phyloP scores from a whole-genome alignment of 2,113 vertebrate species.

The Pseudopodoces humilis region DNA sequence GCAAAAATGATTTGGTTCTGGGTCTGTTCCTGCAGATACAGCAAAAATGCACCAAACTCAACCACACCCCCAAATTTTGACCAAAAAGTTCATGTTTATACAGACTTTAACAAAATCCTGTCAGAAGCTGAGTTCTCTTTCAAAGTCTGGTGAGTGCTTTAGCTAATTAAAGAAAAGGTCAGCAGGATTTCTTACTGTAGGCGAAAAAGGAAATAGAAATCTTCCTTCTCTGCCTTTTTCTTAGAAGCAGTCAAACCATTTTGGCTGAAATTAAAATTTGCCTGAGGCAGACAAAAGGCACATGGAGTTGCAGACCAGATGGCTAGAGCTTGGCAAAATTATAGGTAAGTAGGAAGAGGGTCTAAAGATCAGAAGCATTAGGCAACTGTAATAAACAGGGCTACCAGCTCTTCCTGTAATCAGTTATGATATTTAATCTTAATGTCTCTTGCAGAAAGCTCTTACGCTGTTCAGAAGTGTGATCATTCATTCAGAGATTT shows the following conservation, averaged over 20 bases:
- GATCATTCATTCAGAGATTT: background rate
- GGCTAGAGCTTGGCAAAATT: slow-evolving; percentile 7
- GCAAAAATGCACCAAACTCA: accelerated
- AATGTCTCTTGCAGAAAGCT: background rate
- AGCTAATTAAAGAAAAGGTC: slow-evolving; percentile 58
- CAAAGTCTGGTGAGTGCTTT: slow-evolving; percentile 2
- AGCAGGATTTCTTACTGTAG: slow-evolving; percentile 9
- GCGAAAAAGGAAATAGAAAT: background rate
- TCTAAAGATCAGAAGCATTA: slow-evolving; percentile 18
- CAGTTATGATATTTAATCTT: background rate
- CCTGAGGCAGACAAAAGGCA: slow-evolving; percentile 18
- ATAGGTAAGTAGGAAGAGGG: background rate
- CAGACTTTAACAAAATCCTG: background rate
- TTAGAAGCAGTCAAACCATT: background rate
- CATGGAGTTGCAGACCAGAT: background rate
- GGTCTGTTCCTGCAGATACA: background rate
- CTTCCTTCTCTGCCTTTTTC: background rate
- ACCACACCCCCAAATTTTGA: background rate
- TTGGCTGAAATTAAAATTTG: slow-evolving; percentile 18
- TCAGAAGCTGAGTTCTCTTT: background rate
- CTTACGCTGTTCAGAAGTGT: background rate
- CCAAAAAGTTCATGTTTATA: background rate
- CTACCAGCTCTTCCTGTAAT: background rate
- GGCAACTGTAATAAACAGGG: background rate
- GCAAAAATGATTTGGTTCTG: background rate